Evolutionary conservation across 2,113 vertebrate genomes (phyloP), one percentile per base, ranked within the genome.

Genomic region (Zootoca vivipara): DNA sequence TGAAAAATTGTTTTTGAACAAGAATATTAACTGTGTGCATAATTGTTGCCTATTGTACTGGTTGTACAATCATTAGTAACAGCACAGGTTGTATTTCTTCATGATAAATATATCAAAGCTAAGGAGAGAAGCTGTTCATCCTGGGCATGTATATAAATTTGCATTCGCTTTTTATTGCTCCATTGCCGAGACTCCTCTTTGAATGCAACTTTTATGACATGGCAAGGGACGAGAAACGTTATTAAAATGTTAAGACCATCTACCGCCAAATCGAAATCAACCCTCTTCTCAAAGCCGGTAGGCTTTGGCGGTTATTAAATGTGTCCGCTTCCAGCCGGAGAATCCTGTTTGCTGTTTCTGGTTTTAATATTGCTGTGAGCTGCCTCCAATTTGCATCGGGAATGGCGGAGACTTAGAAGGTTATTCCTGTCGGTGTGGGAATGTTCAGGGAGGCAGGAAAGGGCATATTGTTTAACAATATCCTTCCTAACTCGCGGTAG

Each of bases 241-340:
- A 90, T 67, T 13, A 85, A 85, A 85, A 81, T 22, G 33, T 69
- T 78, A 46, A 69, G 85, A 38, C 9, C 40, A 9, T 82, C 28
- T 73, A 77, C 82, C 42, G 9, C 78, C 33, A 70, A 20, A 70
- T 83, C 15, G 58, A 28, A 16, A 0, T 7, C 35, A 90, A 22
- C 10, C 7, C 82, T 85, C 85, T 79, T 24, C 62, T 16, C 82
- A 75, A 82, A 16, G 64, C 64, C 22, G 70, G 35, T 20, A 2
- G 10, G 4, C n/a, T 86, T 89, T 83, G 46, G 3, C 22, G 35
- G 87, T 42, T 52, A 90, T 78, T 87, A 84, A 84, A 89, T 13
- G 7, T 0, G 16, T 42, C 30, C 0, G 30, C 4, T 35, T 26
- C 83, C n/a, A 67, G 70, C 67, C 46, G 15, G 1, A 85, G n/a